phyloP scores from a whole-genome alignment of 2,888 invertebrate genomes.

The Amiota communis region DNA sequence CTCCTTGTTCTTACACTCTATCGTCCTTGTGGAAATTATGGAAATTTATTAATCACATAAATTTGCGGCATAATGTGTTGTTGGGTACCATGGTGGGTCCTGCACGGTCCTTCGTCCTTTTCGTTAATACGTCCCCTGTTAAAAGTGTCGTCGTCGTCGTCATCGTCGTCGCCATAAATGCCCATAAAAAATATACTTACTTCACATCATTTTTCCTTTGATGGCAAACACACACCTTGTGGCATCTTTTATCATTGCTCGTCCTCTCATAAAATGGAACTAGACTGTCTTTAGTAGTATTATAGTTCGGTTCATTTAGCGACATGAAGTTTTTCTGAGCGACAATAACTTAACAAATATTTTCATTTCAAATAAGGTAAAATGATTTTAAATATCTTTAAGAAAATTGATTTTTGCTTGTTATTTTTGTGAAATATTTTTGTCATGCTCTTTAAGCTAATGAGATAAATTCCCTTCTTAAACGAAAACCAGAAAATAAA shows the following conservation, averaged over 20 bases:
- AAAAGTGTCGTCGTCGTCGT: conserved; percentile 46
- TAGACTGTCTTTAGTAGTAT: too few species aligned
- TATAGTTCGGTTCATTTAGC: too few species aligned
- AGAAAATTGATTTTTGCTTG: conserved; percentile 25
- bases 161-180: conserved; percentile 9
- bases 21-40: conserved; percentile 56
- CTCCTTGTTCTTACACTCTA: neutral
- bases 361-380: conserved; percentile 61
- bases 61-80: conserved; percentile 59
- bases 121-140: conserved; percentile 63
- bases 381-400: conserved; percentile 53
- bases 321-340: neutral
- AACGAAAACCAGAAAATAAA: conserved; percentile 17
- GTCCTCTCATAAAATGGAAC: too few species aligned
- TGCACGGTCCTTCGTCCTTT: conserved; percentile 35
- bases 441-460: neutral
- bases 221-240: too few species aligned
- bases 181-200: conserved; percentile 6
- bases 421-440: neutral
- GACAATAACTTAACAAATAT: conserved; percentile 54
- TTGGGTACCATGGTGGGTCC: conserved; percentile 39
- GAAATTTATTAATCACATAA: conserved; percentile 69
- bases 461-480: neutral
- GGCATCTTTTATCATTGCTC: too few species aligned
- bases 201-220: neutral